Evolutionary conservation across 2,113 vertebrate genomes (phyloP).

Genomic region (Caloenas nicobarica): DNA sequence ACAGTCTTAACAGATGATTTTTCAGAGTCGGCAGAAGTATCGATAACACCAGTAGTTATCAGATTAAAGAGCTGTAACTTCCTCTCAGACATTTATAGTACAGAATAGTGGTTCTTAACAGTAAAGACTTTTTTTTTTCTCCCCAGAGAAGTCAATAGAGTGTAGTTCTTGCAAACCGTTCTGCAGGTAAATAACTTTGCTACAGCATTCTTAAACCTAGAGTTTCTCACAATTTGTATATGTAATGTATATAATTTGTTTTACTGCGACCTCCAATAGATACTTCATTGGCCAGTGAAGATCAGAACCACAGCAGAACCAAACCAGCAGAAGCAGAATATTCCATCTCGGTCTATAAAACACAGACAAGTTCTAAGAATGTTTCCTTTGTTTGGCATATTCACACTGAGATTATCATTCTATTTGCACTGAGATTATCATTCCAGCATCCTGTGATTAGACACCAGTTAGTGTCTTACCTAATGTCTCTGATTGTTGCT

Average conservation of each 20-base stretch:
- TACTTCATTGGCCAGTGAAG: background rate
- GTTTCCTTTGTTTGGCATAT: background rate
- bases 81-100: background rate
- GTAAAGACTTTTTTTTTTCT: background rate
- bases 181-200: background rate
- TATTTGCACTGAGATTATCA: background rate
- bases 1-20: background rate
- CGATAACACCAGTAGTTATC: background rate
- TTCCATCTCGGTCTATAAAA: background rate
- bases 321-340: background rate
- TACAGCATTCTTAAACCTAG: background rate
- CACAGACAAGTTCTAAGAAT: background rate
- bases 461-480: conserved; percentile 73
- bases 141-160: background rate
- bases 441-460: background rate
- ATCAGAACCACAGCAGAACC: background rate
- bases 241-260: background rate
- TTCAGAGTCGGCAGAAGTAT: background rate
- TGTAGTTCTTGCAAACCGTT: background rate
- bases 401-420: background rate
- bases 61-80: background rate
- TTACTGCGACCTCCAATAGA: background rate
- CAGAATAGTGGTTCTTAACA: background rate
- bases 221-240: background rate
- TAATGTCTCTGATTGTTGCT: conserved; percentile 95